Base-by-base conservation (phyloP, 2,888 invertebrate genomes). In the Drosophila neotestacea region DNA sequence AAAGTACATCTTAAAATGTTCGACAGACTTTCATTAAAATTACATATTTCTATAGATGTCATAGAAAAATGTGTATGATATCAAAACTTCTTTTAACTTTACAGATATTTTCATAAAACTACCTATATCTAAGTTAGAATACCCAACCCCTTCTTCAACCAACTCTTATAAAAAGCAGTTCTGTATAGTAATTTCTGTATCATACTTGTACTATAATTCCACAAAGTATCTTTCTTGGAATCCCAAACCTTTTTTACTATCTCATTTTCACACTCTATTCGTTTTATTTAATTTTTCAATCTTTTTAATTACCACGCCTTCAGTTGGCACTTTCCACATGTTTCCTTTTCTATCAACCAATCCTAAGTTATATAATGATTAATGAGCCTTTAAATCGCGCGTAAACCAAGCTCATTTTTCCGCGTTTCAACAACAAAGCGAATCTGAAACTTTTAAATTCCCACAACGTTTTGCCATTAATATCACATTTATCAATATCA, bases 401-500 rank as follows among this genome's bases (percentile, higher is more conserved):
- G 78, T 81, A 77, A 77, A 77, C 69, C 68, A 62, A 81, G 61
- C 76, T 72, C 75, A 85, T 87, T 81, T 81, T 77, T 78, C 65
- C 60, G 56, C 55, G 62, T 73, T 78, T 63, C 77, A 11, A 60
- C 81, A 77, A 73, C 62, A 65, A 68, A 68, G 65, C 66, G 59
- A 55, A 69, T 46, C 54, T 34, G 51, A 77, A 84, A 87, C 87
- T 84, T 87, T 89, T 65, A 86, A 86, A 75, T 81, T 85, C 73
- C 73, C 71, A 22, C 81, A 81, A 85, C 76, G 76, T 78, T 87
- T 78, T 79, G 79, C 89, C 88, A 84, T 89, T 84, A 84, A 89
- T 84, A 85, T 85, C 88, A 56, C 89, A 84, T 84, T 89, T 84
- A 84, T 84, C 84, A 84, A 84, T 84, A 87, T 84, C 89, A 85